Evolutionary conservation across 2,797 vertebrate species (phyloP), one percentile per base, ranked within the genome.

Genomic region (Sebastes melanostomus): DNA sequence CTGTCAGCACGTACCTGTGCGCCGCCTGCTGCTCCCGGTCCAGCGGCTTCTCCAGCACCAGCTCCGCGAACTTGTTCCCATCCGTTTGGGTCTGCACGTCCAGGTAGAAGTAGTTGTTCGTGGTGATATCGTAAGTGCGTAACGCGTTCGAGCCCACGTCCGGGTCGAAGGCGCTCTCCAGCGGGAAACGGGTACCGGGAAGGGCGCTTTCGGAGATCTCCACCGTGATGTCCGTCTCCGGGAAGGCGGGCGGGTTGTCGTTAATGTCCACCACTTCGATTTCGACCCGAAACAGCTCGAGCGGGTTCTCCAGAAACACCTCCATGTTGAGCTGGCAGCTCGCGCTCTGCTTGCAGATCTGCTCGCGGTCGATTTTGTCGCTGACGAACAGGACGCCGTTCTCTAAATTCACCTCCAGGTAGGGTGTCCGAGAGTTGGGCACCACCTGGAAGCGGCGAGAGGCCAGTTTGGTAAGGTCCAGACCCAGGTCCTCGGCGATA

Each of bases 211-310:
- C 98, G 0, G 98, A 98, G 92, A 99, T 99, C 93, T 99, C 98
- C 92, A 99, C 97, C 0, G 96, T 98, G 81, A 99, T 96, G 93
- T 99, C 98, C 2, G 97, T 96, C 93, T 99, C 98, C 7, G 97
- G 97, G 89, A 99, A 99, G 88, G 95, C 94, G 32, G 98, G 98
- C 0, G 98, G 96, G 87, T 99, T 98, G 95, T 99, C 98, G 78
- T 99, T 99, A 74, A 99, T 98, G 95, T 99, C 98, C 93, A 98
- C 95, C 86, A 99, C 97, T 79, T 99, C 98, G n/a, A 98, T 97
- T 86, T 99, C 98, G 60, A 99, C 97, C 38, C 97, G 96, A 87
- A 99, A 99, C 62, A 99, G 96, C 93, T 99, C 98, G 16, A 99
- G 91, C 0, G 98, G 98, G 91, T 98, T 97, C 92, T 99, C 98